Percentiles rank a stretch among this genome's conserved stretches.
phyloP scores from a whole-genome alignment of 2,797 vertebrate species.

The Sarcoramphus papa region DNA sequence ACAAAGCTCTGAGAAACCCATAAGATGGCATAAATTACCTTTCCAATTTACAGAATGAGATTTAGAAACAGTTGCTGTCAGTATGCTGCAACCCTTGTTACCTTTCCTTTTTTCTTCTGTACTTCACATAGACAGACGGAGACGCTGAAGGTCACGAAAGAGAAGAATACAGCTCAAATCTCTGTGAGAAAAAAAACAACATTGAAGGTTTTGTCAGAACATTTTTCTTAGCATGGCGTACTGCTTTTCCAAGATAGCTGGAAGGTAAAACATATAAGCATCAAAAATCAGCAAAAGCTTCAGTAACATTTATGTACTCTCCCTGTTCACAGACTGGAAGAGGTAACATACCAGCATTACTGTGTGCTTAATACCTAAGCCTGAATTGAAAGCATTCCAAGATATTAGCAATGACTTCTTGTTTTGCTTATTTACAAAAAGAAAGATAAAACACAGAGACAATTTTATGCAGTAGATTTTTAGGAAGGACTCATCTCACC shows the following conservation, averaged over 20 bases:
- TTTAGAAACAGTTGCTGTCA: not conserved
- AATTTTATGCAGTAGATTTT: not conserved
- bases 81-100: not conserved
- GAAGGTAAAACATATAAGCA: not conserved
- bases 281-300: not conserved
- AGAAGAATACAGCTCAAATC: not conserved
- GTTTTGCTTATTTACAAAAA: not conserved
- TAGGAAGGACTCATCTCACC: not conserved
- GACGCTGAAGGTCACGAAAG: not conserved
- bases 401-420: not conserved
- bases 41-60: not conserved
- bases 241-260: not conserved
- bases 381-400: not conserved
- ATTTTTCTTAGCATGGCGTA: not conserved
- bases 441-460: not conserved
- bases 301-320: not conserved
- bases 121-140: not conserved
- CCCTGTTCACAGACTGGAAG: not conserved
- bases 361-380: not conserved
- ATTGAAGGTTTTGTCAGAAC: not conserved
- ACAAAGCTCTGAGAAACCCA: not conserved
- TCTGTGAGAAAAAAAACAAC: not conserved
- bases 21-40: not conserved
- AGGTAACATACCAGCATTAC: not conserved
- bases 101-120: not conserved